These are phyloP conservation scores for Raillietiella orientalis DNA, from an alignment of 2,888 invertebrate species.

Conservation along the genomic window DNA sequence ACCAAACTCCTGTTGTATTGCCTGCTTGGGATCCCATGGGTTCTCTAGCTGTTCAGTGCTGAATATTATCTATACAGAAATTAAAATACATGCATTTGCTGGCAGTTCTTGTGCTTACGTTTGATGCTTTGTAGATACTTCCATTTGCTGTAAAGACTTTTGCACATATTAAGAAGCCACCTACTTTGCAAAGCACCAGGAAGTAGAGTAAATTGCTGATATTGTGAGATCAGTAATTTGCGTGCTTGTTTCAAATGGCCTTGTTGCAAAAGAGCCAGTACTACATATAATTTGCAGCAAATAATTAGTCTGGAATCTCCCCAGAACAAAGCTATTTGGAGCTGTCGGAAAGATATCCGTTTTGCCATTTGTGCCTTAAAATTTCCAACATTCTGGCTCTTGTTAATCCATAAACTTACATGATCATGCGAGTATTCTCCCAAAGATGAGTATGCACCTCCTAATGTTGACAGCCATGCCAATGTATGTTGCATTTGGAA, in stretches of 20 bases:
- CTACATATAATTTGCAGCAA: constrained; percentile 52
- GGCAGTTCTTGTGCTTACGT: too few species aligned
- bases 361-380: constrained; percentile 56
- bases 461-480: constrained; percentile 83
- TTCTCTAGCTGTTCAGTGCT: too few species aligned
- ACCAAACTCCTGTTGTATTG: constrained; percentile 35
- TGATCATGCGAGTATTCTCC: constrained; percentile 53
- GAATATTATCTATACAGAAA: too few species aligned
- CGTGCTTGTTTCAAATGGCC: constrained; percentile 28
- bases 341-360: constrained; percentile 49
- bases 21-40: constrained; percentile 91
- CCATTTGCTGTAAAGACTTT: too few species aligned
- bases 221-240: constrained; percentile 14
- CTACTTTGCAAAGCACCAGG: too few species aligned
- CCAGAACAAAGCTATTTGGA: constrained; percentile 38
- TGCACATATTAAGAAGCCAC: too few species aligned
- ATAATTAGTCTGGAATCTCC: constrained; percentile 49
- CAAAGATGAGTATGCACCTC: constrained; percentile 79
- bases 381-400: constrained; percentile 5
- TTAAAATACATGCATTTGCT: too few species aligned
- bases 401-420: constrained; percentile 18
- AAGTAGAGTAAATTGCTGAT: too few species aligned
- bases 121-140: too few species aligned
- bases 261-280: constrained; percentile 57
- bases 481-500: constrained; percentile 43